phyloP scores from a whole-genome alignment of 1,140 invertebrate genomes.

The Asobara japonica region DNA sequence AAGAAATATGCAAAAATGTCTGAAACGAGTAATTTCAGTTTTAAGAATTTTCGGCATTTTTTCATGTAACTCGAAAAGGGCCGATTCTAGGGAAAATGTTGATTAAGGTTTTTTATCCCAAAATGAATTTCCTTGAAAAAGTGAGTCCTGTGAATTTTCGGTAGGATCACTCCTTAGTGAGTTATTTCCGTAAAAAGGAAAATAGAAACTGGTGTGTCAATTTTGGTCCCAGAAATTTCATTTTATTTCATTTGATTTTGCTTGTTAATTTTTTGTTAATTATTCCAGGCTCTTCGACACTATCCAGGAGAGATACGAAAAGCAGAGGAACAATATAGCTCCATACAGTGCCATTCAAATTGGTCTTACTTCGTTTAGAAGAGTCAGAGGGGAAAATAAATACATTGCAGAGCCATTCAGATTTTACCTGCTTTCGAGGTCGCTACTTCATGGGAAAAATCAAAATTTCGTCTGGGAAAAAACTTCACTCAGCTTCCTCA shows the following conservation, averaged over 20 bases:
- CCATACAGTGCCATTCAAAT: constrained; percentile 73
- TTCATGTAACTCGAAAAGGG: no score
- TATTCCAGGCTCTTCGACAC: constrained; percentile 80
- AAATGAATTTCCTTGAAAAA: not conserved
- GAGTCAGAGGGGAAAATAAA: constrained; percentile 65
- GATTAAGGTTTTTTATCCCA: not conserved
- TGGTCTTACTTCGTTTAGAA: constrained; percentile 73
- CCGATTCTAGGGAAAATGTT: no score
- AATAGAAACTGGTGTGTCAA: not conserved
- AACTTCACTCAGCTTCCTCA: constrained; percentile 73
- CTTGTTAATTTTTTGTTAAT: constrained; percentile 33
- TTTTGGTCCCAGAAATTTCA: not conserved
- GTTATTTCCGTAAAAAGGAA: not conserved
- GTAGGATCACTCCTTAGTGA: not conserved
- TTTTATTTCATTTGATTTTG: constrained; percentile 33
- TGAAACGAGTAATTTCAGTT: not conserved
- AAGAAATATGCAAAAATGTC: not conserved
- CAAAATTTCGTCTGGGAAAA: constrained; percentile 72
- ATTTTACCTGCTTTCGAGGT: constrained; percentile 75
- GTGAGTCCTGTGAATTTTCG: not conserved
- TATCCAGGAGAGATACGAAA: constrained; percentile 70
- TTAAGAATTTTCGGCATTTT: no score
- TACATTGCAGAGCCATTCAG: constrained; percentile 73
- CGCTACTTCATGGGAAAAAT: constrained; percentile 68
- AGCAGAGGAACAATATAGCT: constrained; percentile 68